Base-by-base conservation (phyloP, 2,888 invertebrate species). In the Scaptomyza flava region DNA sequence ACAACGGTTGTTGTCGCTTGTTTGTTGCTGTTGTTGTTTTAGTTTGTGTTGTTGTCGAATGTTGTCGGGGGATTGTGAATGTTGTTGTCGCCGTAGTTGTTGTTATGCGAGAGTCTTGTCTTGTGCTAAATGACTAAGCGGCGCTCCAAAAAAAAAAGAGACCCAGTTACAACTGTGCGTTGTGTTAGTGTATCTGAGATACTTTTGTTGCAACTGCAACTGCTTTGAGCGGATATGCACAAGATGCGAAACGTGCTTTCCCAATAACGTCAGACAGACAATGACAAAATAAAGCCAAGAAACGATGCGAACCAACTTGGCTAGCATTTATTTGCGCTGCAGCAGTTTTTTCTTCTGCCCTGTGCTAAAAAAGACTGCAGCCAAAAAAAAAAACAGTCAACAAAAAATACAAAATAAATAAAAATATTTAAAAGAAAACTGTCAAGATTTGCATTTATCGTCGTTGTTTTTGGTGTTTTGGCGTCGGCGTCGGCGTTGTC, bases 371-470 rank as follows among this genome's bases (percentile, higher is more conserved):
- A 85, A 33, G 34, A 34, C 60, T 78, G 65, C 63, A 70, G 57
- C 69, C 80, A 71, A 85, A 82, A 85, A 80, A 80, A 78, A 82
- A 73, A 82, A 3, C 1, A 27, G 4, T 3, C 3, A 23, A 23
- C 2, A 23, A 23, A 8, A 31, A 31, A 7, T 7, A 31, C 12
- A 38, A 38, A 38, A 36, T 36, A 36, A 38, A 38, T 85, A 80
- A 70, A 82, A 85, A 82, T 79, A 77, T 72, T 79, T 69, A 65
- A 86, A 77, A 77, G 77, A 84, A 83, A 83, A 84, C 83, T 86
- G 83, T 86, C 81, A 83, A 86, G 86, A 84, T 83, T 86, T 84
- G 83, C 83, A 86, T 81, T 84, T 83, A 72, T 72, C 70, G 77
- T 33, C 17, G 31, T 1, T 34, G 12, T 12, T n/a, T 41, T 23